Evolutionary conservation across 2,888 invertebrate species (phyloP), one percentile per base, ranked within the genome.

Genomic region (Oscheius sp.): DNA sequence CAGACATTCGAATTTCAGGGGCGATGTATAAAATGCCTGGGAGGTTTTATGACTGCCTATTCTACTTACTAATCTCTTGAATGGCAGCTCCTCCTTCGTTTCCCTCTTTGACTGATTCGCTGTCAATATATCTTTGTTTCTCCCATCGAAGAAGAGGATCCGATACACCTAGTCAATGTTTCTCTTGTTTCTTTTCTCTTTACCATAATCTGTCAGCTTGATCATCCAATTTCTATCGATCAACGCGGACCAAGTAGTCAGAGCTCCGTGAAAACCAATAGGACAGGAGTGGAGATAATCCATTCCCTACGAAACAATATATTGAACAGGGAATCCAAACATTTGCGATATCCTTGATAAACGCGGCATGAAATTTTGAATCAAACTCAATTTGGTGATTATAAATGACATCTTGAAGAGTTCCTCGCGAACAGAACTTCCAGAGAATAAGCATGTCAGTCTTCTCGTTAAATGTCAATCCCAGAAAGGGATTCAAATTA

Each of bases 401-500:
- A 70, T 79, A 79, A 61, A 79, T 70, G 3, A 79, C 68, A 47
- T 79, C 79, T 64, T 79, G 75, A 6, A 73, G 61, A 28, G 73
- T 73, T 30, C 73, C 73, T 26, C 71, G 22, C 1, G 67, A 64
- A 36, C 71, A 74, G 65, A 72, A 77, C 38, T 77, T 80, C 80
- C 80, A 80, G 4, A 80, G 66, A 2, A 77, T 62, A 9, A 80
- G 49, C 49, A 80, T 65, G 59, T 77, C 80, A 0, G 68, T 67
- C 33, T 68, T 68, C 45, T 79, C 77, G 28, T 77, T 77, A 70
- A 77, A 80, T 0, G 73, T 68, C 45, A 80, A 70, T 2, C 96
- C 96, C 87, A 96, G 93, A 89, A 96, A 96, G 64, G 94, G 93
- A 89, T 95, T 95, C 75, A 96, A 91, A 88, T 96, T 95, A 87